phyloP scores from a whole-genome alignment of 2,113 vertebrate species.

The Ciconia maguari region DNA sequence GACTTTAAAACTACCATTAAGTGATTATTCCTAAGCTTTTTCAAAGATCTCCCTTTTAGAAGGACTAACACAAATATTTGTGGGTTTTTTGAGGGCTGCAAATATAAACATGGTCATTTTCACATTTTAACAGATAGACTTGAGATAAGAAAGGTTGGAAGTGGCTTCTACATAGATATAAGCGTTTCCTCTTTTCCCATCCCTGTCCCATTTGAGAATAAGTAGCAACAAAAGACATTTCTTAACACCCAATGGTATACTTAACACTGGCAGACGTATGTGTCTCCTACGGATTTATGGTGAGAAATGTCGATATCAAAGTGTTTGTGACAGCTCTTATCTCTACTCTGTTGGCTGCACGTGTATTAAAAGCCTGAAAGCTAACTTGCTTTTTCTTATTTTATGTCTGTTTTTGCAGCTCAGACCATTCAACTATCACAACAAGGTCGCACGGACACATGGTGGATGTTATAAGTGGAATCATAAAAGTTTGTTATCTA shows the following conservation, averaged over 20 bases:
- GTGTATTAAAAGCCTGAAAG: neutral
- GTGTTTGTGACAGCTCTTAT: conserved; percentile 25
- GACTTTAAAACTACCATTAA: neutral
- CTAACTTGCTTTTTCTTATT: neutral
- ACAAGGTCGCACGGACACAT: neutral
- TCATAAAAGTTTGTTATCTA: neutral
- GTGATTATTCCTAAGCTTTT: neutral
- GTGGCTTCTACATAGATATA: neutral
- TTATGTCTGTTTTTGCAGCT: neutral
- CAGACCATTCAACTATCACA: neutral
- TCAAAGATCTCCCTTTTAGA: neutral
- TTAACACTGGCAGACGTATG: neutral
- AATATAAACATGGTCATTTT: neutral
- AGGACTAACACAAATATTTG: neutral
- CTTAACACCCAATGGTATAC: neutral
- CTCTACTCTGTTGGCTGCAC: neutral
- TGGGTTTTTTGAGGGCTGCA: neutral
- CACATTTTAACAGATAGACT: neutral
- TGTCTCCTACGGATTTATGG: neutral
- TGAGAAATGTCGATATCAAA: conserved; percentile 31
- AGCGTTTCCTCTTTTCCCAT: neutral
- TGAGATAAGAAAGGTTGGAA: neutral
- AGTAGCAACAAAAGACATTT: neutral
- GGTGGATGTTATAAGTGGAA: neutral
- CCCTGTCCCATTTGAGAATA: neutral